Conservation (phyloP, 2,797 vertebrate species). For the Chelonia mydas region DNA sequence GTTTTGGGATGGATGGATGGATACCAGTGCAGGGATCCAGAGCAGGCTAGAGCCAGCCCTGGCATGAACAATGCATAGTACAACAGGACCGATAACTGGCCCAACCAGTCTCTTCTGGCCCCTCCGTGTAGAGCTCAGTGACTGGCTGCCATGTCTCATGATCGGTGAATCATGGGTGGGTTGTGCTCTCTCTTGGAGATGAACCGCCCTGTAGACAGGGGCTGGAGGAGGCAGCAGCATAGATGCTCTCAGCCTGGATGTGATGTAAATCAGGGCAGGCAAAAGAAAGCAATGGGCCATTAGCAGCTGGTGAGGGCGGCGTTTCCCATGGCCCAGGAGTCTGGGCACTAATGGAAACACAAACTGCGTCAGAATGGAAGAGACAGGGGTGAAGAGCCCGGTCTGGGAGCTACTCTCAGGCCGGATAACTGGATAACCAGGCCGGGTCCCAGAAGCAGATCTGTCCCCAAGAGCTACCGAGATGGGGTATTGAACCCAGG, state of each 20-base stretch:
- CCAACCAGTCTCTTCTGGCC: background rate
- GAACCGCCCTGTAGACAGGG: background rate
- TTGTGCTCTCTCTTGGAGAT: background rate
- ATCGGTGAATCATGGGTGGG: background rate
- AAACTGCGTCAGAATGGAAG: background rate
- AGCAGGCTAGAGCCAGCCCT: background rate
- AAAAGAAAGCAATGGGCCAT: background rate
- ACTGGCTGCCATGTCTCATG: background rate
- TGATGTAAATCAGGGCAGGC: background rate
- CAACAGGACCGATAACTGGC: background rate
- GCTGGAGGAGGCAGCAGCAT: background rate
- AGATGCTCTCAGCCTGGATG: background rate
- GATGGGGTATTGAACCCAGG: background rate
- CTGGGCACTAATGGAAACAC: background rate
- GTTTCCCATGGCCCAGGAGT: background rate
- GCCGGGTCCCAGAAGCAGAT: background rate
- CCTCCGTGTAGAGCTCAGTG: rapidly evolving
- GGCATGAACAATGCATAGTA: background rate
- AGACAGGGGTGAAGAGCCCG: background rate
- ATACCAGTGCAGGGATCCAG: background rate
- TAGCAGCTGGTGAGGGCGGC: background rate
- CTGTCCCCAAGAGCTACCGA: background rate
- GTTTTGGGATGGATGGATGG: background rate
- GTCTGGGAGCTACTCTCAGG: background rate
- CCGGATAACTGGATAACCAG: background rate